phyloP scores from a whole-genome alignment of 2,797 vertebrate species.

The Myotis findleyi region DNA sequence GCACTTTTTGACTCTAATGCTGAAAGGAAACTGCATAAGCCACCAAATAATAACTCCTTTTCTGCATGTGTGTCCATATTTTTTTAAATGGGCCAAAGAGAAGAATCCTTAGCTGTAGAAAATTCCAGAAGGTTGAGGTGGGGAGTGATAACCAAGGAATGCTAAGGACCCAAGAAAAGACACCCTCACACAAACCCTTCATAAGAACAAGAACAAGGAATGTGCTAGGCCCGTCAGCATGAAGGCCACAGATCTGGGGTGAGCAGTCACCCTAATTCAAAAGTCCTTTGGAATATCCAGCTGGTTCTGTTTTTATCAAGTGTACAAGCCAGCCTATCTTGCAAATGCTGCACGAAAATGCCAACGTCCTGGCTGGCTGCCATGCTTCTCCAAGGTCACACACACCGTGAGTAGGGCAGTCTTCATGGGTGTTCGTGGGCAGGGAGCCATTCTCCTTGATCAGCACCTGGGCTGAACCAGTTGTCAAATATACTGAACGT shows the following conservation, averaged over 20 bases:
- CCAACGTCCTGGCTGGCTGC: not conserved
- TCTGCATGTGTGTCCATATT: slow-evolving; percentile 55
- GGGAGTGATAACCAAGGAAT: not conserved
- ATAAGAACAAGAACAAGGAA: not conserved
- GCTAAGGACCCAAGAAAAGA: not conserved
- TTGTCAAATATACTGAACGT: not conserved
- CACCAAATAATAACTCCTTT: slow-evolving; percentile 54
- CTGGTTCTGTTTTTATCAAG: slow-evolving; percentile 1
- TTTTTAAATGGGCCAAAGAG: not conserved
- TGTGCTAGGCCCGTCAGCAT: not conserved
- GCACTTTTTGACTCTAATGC: not conserved
- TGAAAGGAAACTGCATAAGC: not conserved
- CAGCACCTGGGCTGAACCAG: not conserved
- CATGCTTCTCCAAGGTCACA: not conserved
- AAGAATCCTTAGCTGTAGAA: slow-evolving; percentile 8
- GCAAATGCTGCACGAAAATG: slow-evolving; percentile 37
- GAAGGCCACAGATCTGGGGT: not conserved
- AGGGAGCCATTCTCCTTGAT: not conserved
- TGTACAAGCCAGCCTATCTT: slow-evolving; percentile 38
- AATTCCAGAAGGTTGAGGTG: not conserved
- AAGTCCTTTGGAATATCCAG: slow-evolving; percentile 28
- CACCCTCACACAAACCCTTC: not conserved
- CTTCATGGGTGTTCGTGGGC: not conserved
- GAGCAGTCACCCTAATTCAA: not conserved
- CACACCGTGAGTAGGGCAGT: fast-evolving